Evolutionary conservation across 2,797 vertebrate species (phyloP).

Genomic region (Dromococcyx pavoninus): DNA sequence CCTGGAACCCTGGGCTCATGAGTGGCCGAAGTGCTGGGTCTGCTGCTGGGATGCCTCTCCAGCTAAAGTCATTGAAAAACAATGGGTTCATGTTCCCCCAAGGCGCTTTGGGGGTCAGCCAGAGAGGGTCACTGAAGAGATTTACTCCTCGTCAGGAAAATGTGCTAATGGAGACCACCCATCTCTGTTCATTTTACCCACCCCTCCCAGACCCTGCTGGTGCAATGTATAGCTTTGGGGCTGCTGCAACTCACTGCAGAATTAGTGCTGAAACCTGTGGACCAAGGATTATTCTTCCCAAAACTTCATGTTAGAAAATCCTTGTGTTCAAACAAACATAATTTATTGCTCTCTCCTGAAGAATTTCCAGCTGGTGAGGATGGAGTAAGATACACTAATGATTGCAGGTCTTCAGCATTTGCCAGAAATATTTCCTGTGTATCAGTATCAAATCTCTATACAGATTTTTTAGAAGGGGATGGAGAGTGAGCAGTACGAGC

Average conservation of each 20-base stretch:
- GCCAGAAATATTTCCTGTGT: background rate
- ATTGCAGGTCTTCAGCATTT: background rate
- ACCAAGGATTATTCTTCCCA: background rate
- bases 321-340: background rate
- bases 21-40: background rate
- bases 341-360: background rate
- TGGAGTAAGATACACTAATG: background rate
- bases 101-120: background rate
- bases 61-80: background rate
- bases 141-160: background rate
- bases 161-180: rapidly evolving
- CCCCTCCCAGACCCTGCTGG: no score
- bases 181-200: background rate
- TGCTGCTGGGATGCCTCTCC: background rate
- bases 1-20: rapidly evolving
- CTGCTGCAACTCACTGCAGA: background rate
- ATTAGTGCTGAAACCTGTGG: background rate
- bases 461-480: background rate
- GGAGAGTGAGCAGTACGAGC: background rate
- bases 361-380: background rate
- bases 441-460: background rate
- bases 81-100: background rate
- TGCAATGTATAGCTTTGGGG: background rate
- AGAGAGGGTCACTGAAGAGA: background rate
- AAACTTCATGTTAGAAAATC: background rate